Percentiles rank a stretch among this genome's conserved stretches.
Evolutionary conservation across 2,797 vertebrate genomes (phyloP).

Genomic region (Microcaecilia unicolor): DNA sequence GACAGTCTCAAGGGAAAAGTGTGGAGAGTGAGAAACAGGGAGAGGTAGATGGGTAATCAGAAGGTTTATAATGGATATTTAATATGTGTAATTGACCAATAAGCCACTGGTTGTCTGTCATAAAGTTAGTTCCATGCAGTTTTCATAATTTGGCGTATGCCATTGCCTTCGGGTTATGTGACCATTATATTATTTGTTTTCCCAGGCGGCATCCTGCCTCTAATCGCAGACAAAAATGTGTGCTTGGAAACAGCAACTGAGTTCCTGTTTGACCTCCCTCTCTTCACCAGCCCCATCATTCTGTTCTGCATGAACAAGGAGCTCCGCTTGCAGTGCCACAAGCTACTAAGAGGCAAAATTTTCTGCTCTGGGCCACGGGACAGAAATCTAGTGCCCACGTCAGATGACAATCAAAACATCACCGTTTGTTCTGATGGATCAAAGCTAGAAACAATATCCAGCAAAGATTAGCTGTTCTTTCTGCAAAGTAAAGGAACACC

Average conservation of each 20-base stretch:
- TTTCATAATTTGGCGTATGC: too few species aligned
- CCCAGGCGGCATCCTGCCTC: conserved; percentile 39
- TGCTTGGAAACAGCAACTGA: conserved; percentile 49
- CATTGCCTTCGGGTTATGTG: too few species aligned
- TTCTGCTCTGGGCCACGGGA: not conserved
- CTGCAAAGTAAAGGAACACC: too few species aligned
- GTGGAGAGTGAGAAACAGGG: too few species aligned
- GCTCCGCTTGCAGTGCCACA: conserved; percentile 33
- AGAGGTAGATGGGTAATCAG: too few species aligned
- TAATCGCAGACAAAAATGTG: conserved; percentile 33
- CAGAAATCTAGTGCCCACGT: not conserved
- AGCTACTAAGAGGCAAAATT: conserved; percentile 16
- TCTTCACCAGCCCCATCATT: conserved; percentile 43
- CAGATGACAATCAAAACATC: not conserved
- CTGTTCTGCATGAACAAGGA: conserved; percentile 55
- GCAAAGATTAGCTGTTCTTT: not conserved
- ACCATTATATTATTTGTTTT: not conserved
- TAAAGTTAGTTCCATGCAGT: too few species aligned
- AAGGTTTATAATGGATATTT: too few species aligned
- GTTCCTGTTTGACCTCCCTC: conserved; percentile 43
- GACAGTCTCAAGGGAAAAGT: too few species aligned
- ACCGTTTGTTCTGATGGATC: not conserved
- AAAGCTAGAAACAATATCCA: not conserved
- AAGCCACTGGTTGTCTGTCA: too few species aligned
- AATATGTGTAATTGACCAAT: too few species aligned